Base-by-base conservation (phyloP, 2,113 vertebrate species). In the Psittacus erithacus region DNA sequence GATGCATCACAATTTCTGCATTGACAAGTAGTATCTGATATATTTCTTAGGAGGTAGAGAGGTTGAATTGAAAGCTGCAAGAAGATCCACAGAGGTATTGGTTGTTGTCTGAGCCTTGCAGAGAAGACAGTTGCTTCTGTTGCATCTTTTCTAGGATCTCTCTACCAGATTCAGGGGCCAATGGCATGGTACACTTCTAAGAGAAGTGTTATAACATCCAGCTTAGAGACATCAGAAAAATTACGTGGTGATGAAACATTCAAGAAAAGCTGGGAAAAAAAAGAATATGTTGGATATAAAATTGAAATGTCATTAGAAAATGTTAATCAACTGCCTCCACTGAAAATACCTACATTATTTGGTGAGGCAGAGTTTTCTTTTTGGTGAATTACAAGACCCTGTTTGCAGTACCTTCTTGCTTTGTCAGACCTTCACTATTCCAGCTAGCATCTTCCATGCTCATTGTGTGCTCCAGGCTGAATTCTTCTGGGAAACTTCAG, bases 161-260 rank as follows among this genome's bases (percentile, higher is more conserved):
- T 17, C 7, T 49, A 11, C 24, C 38, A 74, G 22, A 46, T 73
- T 82, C 63, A 65, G 33, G 11, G 35, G 73, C 35, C 35, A 39
- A 0, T 29, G 47, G 29, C n/a, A 27, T 7, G 14, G 10, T 76
- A 15, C 0, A 0, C 9, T 88, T 80, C 15, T 50, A 71, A 52
- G 38, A 13, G 39, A 76, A 67, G 19, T 53, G 27, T 55, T 57
- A 1, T 74, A 67, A 73, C n/a, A 73, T n/a, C 10, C 46, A 46
- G 17, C 17, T 49, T 53, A 53, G 33, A 71, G 49, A 60, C 17
- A 31, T 64, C 12, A 43, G 59, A 38, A 74, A 76, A 53, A 55
- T 33, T 33, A 5, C 5, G 7, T 46, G 17, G 6, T 75, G 17
- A 18, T 71, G 18, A 67, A 90, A 39, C 24, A 27, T 69, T 47